Percentiles rank a stretch among this genome's conserved stretches.
phyloP scores from a whole-genome alignment of 2,113 vertebrate genomes.

The Callocephalon fimbriatum region DNA sequence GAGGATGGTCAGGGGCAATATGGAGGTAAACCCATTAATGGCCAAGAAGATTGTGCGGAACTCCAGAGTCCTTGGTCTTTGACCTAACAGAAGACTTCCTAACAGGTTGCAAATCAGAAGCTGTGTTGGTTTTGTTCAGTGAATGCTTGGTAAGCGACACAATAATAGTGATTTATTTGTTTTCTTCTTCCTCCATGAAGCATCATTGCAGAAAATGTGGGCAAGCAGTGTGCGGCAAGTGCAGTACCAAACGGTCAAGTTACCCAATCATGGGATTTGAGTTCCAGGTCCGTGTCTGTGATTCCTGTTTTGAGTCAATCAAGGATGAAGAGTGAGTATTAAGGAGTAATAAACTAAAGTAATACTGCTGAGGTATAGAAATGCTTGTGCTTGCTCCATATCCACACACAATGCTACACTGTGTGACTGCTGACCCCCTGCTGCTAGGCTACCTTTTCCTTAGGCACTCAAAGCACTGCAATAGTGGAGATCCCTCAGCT shows the following conservation, averaged over 20 bases:
- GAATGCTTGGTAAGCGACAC: background rate
- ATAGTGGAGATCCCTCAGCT: background rate
- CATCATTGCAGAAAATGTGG: conserved; percentile 98
- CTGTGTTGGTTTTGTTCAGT: background rate
- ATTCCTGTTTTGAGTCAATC: conserved; percentile 91
- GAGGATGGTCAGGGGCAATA: background rate
- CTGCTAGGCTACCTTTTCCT: background rate
- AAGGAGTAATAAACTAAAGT: background rate
- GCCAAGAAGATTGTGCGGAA: background rate
- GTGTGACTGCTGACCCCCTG: background rate
- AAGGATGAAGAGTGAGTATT: conserved; percentile 96
- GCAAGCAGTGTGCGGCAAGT: conserved; percentile 93
- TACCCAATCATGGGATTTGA: conserved; percentile 97
- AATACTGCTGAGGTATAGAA: background rate
- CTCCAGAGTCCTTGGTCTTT: background rate
- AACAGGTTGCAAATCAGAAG: background rate
- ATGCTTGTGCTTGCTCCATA: background rate
- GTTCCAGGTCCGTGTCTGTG: conserved; percentile 96
- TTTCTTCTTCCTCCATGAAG: conserved; percentile 61
- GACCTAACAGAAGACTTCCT: background rate
- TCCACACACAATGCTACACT: background rate
- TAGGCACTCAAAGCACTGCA: background rate
- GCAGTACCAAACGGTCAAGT: conserved; percentile 92
- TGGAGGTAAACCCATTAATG: background rate
- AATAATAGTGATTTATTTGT: background rate